Conservation (phyloP, 2,797 vertebrate genomes). For the Anguilla pacifica region DNA sequence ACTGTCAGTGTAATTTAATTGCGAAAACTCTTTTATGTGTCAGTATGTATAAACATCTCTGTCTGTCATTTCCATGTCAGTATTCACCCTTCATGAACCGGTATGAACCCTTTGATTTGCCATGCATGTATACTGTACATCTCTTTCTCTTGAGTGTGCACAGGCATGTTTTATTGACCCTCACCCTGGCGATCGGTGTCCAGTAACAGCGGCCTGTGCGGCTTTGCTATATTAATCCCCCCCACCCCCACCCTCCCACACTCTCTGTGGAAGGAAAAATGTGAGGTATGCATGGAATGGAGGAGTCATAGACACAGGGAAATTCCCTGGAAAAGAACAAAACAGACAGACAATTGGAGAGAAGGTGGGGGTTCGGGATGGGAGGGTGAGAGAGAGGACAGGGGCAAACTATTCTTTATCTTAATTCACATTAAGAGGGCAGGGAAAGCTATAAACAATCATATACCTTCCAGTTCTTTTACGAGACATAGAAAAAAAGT, state of each 20-base stretch:
- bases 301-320: constrained; percentile 60
- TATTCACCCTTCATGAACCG: not conserved
- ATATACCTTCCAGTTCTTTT: not conserved
- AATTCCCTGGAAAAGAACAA: constrained; percentile 49
- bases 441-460: not conserved
- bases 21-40: constrained; percentile 41
- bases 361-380: constrained; percentile 31
- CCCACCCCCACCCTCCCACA: constrained; percentile 26
- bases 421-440: constrained; percentile 11
- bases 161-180: not conserved
- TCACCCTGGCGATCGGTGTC: constrained; percentile 37
- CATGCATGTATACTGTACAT: not conserved
- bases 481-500: not conserved
- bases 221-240: constrained; percentile 10
- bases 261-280: constrained; percentile 57
- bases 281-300: constrained; percentile 73
- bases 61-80: not conserved
- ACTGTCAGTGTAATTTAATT: constrained; percentile 60
- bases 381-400: constrained; percentile 43
- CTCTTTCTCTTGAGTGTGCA: not conserved
- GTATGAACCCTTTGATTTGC: not conserved
- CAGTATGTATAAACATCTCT: constrained; percentile 48
- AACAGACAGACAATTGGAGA: constrained; percentile 41
- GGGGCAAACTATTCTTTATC: not conserved
- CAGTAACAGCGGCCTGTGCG: not conserved